Percentiles rank a stretch among this genome's conserved stretches.
These are phyloP conservation scores for Hephaestus fuliginosus DNA, from an alignment of 2,797 vertebrate species.

Conservation along the genomic window DNA sequence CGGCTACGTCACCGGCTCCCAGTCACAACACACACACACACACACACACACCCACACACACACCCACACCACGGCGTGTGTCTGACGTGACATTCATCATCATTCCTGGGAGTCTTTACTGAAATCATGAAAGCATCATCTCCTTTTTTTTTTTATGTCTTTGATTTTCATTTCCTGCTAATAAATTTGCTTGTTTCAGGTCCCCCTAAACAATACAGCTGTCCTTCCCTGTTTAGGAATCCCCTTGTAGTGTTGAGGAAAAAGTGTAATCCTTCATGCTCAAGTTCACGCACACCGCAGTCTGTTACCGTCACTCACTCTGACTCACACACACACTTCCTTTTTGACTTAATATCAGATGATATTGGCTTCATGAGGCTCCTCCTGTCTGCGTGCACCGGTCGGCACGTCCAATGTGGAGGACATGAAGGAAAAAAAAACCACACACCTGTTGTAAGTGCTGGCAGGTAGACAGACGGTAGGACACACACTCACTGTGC, in stretches of 20 bases:
- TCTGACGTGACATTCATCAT: neutral
- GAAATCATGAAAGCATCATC: too few species aligned
- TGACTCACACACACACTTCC: slow-evolving; percentile 8
- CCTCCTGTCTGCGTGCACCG: neutral
- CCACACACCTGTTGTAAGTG: neutral
- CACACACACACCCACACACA: too few species aligned
- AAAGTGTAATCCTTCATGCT: too few species aligned
- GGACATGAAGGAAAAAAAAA: too few species aligned
- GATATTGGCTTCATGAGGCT: accelerated
- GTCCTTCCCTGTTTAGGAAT: neutral
- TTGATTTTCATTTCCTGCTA: neutral
- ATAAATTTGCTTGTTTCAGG: too few species aligned
- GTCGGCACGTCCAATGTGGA: neutral
- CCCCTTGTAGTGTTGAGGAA: too few species aligned
- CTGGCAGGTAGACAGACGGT: neutral
- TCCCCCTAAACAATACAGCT: too few species aligned
- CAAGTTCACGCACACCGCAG: neutral
- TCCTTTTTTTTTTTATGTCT: neutral
- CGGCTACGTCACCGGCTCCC: neutral
- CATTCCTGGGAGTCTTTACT: too few species aligned
- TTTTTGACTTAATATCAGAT: neutral
- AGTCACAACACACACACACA: neutral
- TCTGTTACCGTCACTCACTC: neutral
- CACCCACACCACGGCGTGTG: too few species aligned
- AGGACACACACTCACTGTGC: neutral